Evolutionary conservation across 2,888 invertebrate genomes (phyloP), one percentile per base, ranked within the genome.

Genomic region (Anticlea derivata): DNA sequence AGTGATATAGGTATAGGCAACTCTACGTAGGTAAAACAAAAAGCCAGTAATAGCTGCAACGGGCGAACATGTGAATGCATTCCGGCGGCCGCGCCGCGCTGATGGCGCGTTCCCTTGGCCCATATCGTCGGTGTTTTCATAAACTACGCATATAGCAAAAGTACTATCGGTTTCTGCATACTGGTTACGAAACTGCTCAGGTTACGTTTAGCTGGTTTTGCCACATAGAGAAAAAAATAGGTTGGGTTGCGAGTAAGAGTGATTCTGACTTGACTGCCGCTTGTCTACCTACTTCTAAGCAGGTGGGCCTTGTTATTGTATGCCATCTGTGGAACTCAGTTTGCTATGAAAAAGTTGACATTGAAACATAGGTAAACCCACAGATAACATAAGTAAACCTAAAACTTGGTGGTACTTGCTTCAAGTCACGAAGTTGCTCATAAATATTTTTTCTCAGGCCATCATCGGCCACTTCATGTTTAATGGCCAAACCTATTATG

Each of bases 21-120:
- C 31, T 31, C 31, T 31, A 13, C 13, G 17, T 35, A 1, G 1
- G 50, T 51, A 37, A 41, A 41, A 37, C 45, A 43, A 52, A 48
- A 38, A 47, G 24, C 26, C 48, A 39, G 34, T 38, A 48, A 44
- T 52, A 52, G 43, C 38, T 47, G 47, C 47, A 52, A 33, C 38
- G 47, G 31, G 24, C 29, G 38, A 44, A 39, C 52, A 34, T 37
- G 39, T 23, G 47, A 41, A 29, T 52, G 52, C 52, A 52, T 53
- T 53, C 48, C 52, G 24, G 34, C n/a, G 26, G 13, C 37, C 17
- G 17, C 17, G n/a, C 12, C 26, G 26, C 34, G 26, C 35, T 26
- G 41, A 5, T 12, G 45, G 39, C 34, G 50, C 29, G 39, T 20
- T 44, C 44, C 52, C 53, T 45, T 53, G 53, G 48, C 48, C 53